Conservation (phyloP, 2,888 invertebrate species). For the Drosophila diplacantha region DNA sequence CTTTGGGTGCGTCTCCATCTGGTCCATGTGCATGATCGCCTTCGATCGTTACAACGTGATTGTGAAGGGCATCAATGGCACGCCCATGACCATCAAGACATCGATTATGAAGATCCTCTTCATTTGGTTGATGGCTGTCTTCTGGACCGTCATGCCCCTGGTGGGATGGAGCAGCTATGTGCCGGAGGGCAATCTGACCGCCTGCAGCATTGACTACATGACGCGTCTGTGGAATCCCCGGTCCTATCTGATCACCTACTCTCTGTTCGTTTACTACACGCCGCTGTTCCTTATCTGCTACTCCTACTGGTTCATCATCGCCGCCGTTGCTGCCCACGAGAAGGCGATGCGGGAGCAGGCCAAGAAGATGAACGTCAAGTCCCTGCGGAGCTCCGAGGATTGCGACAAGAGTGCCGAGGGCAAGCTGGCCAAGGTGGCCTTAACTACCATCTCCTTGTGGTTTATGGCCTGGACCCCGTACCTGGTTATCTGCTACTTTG, state of each 20-base stretch:
- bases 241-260: slow-evolving; percentile 88
- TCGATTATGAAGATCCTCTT: slow-evolving; percentile 86
- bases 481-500: slow-evolving; percentile 88
- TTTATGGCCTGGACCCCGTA: slow-evolving; percentile 96
- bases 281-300: slow-evolving; percentile 89
- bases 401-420: slow-evolving; percentile 89
- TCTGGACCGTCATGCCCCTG: slow-evolving; percentile 90
- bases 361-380: slow-evolving; percentile 95
- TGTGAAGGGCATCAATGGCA: slow-evolving; percentile 91
- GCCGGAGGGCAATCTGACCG: slow-evolving; percentile 96
- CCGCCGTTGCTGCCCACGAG: slow-evolving; percentile 83
- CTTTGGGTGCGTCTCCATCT: slow-evolving; percentile 93
- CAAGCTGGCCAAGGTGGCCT: slow-evolving; percentile 92
- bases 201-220: slow-evolving; percentile 93
- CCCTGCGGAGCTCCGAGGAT: slow-evolving; percentile 87
- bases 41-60: slow-evolving; percentile 96
- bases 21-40: slow-evolving; percentile 95
- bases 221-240: slow-evolving; percentile 85
- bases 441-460: slow-evolving; percentile 93
- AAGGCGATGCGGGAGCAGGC: slow-evolving; percentile 92
- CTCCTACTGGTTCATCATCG: slow-evolving; percentile 92
- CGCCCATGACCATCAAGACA: slow-evolving; percentile 89
- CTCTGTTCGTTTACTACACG: slow-evolving; percentile 85
- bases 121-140: slow-evolving; percentile 87
- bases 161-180: slow-evolving; percentile 94